phyloP scores from a whole-genome alignment of 2,888 invertebrate species.

The Sarcophaga caerulescens region DNA sequence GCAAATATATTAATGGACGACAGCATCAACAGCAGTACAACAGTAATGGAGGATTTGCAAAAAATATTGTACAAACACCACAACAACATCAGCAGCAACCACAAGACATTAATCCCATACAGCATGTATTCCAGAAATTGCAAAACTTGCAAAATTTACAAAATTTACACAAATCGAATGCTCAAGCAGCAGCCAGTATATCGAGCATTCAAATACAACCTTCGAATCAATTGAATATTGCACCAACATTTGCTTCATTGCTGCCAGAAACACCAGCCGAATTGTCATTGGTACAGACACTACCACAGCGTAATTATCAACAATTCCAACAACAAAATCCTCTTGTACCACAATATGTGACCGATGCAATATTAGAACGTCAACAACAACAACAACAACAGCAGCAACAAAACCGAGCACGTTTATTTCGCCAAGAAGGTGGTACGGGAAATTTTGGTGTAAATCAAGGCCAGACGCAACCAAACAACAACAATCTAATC shows the following conservation, averaged over 20 bases:
- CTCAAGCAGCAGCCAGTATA: constrained; percentile 48
- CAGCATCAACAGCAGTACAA: constrained; percentile 46
- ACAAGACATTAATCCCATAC: constrained; percentile 73
- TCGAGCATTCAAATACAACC: constrained; percentile 76
- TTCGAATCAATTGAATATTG: constrained; percentile 78
- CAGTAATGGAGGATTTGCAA: constrained; percentile 45
- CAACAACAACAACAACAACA: constrained; percentile 72
- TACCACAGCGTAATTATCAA: constrained; percentile 74
- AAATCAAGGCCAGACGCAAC: constrained; percentile 80
- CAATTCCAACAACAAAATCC: constrained; percentile 74
- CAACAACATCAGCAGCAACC: constrained; percentile 64
- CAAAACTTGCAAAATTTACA: constrained; percentile 64
- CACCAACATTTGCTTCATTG: constrained; percentile 71
- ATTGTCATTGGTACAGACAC: constrained; percentile 71
- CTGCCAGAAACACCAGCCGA: constrained; percentile 69
- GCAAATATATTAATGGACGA: constrained; percentile 77
- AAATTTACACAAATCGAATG: constrained; percentile 56
- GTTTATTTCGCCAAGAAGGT: constrained; percentile 83
- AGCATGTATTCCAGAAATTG: constrained; percentile 75
- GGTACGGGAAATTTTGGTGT: constrained; percentile 86
- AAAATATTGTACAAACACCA: constrained; percentile 63
- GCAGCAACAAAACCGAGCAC: constrained; percentile 77
- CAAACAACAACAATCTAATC: constrained; percentile 79
- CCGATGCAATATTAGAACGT: constrained; percentile 73
- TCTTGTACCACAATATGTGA: constrained; percentile 73